phyloP scores from a whole-genome alignment of 1,140 invertebrate species.

The Pemphigus obesinymphae region DNA sequence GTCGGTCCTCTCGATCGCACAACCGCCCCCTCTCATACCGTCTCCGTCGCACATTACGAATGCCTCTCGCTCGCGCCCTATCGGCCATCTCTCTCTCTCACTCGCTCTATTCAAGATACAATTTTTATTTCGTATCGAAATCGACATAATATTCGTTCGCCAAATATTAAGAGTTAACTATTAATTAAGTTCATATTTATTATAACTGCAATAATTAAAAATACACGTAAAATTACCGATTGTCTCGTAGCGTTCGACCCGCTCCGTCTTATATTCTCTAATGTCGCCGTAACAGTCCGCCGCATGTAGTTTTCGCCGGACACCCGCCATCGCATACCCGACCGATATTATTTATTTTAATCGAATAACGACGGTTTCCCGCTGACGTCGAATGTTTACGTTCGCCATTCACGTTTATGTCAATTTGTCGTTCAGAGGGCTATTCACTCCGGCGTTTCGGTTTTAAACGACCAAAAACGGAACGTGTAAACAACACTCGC shows the following conservation, averaged over 20 bases:
- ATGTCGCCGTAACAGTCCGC: background rate
- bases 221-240: too few relatives aligned
- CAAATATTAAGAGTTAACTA: too few relatives aligned
- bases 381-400: background rate
- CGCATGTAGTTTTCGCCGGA: background rate
- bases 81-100: background rate
- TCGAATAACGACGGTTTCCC: too few relatives aligned
- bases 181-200: too few relatives aligned
- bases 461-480: background rate
- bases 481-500: background rate
- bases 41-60: background rate
- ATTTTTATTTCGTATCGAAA: conserved; percentile 28
- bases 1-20: background rate
- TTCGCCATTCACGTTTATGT: background rate
- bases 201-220: too few relatives aligned
- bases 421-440: background rate
- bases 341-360: too few relatives aligned
- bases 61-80: background rate
- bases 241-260: background rate
- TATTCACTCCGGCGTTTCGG: background rate
- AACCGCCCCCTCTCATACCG: background rate
- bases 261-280: background rate
- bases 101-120: background rate
- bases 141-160: background rate
- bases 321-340: background rate